Conservation (phyloP, 2,113 vertebrate species). For the Dipodomys merriami region DNA sequence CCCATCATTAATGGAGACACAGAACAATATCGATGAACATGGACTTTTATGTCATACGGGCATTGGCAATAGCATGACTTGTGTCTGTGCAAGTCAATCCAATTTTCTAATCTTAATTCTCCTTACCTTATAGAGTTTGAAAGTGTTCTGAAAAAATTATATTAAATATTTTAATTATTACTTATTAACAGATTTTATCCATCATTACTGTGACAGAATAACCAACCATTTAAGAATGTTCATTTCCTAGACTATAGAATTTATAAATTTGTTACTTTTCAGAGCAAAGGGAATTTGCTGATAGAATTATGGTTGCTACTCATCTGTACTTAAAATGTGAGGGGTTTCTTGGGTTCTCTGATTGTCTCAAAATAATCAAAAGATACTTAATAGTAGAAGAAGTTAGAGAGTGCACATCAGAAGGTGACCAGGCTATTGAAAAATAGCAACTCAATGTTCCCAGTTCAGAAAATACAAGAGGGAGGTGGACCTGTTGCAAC, state of each 20-base stretch:
- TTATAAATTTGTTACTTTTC: background rate
- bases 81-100: background rate
- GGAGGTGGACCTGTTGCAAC: too few species aligned
- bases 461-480: background rate
- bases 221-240: background rate
- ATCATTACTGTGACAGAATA: background rate
- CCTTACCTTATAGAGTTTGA: background rate
- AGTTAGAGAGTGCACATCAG: background rate
- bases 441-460: background rate
- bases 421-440: background rate
- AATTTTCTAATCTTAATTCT: background rate
- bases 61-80: background rate
- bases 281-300: background rate
- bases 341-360: background rate
- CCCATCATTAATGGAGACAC: background rate
- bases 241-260: background rate
- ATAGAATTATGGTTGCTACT: background rate
- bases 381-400: background rate
- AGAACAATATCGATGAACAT: background rate
- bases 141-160: background rate
- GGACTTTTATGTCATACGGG: background rate
- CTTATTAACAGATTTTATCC: background rate
- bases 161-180: conserved; percentile 14
- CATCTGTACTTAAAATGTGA: conserved; percentile 8
- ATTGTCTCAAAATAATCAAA: background rate